Percentiles rank a stretch among this genome's conserved stretches.
Evolutionary conservation across 1,140 invertebrate species (phyloP).

Genomic region (Lordiphosa mommai): DNA sequence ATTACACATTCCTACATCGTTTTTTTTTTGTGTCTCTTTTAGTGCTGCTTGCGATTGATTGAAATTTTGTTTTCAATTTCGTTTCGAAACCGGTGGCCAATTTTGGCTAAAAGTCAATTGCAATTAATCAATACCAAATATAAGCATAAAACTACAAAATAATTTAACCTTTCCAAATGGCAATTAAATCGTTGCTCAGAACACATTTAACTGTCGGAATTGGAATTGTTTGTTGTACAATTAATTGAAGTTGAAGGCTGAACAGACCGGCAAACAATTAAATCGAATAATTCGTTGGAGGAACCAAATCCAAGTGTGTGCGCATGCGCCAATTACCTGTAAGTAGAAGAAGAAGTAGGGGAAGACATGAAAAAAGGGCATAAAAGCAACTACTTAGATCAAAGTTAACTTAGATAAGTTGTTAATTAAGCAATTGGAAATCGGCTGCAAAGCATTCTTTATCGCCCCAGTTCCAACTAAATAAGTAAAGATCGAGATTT

Average conservation of each 20-base stretch:
- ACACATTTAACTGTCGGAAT: conserved; percentile 32
- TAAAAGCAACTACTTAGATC: conserved; percentile 27
- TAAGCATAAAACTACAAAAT: conserved; percentile 68
- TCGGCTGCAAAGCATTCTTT: not conserved
- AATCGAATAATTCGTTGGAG: conserved; percentile 35
- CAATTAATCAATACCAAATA: conserved; percentile 76
- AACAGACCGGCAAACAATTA: no score
- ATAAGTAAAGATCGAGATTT: no score
- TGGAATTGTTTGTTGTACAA: conserved; percentile 47
- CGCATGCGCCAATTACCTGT: conserved; percentile 36
- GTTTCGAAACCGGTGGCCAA: conserved; percentile 48
- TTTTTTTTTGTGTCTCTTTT: not conserved
- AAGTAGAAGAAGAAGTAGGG: conserved; percentile 13
- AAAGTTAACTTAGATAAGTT: conserved; percentile 32
- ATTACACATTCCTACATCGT: conserved; percentile 19
- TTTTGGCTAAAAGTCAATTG: conserved; percentile 61
- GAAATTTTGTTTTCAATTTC: conserved; percentile 10
- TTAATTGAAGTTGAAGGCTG: conserved; percentile 61
- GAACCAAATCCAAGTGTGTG: conserved; percentile 3
- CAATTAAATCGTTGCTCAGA: conserved; percentile 61
- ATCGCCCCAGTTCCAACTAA: no score
- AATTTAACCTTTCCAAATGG: conserved; percentile 70
- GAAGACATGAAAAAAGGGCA: conserved; percentile 13
- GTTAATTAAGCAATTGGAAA: conserved; percentile 68
- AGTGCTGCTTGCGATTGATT: not conserved